Conservation (phyloP, 2,797 vertebrate genomes). For the Tolypeutes matacus region DNA sequence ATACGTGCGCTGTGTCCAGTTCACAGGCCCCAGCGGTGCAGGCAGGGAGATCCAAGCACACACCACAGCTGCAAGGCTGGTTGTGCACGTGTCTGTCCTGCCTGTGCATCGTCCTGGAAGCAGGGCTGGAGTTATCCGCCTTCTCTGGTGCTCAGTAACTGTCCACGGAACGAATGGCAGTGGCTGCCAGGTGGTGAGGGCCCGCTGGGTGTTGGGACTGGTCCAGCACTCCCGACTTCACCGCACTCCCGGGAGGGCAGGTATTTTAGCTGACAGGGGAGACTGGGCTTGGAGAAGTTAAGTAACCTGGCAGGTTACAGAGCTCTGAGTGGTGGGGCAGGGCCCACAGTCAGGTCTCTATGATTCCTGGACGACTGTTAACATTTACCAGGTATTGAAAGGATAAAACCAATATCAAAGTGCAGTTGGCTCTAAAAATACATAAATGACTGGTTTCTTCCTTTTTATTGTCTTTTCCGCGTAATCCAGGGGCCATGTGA, state of each 20-base stretch:
- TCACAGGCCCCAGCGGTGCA: background rate
- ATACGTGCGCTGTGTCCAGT: background rate
- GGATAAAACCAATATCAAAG: background rate
- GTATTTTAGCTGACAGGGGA: background rate
- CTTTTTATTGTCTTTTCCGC: background rate
- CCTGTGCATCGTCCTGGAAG: background rate
- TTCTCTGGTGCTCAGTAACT: background rate
- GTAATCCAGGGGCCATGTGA: background rate
- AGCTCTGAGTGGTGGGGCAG: background rate
- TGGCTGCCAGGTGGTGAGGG: background rate
- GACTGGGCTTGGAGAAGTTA: background rate
- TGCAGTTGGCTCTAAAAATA: background rate
- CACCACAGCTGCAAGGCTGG: background rate
- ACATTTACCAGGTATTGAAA: background rate
- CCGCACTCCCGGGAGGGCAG: background rate
- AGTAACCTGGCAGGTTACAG: background rate
- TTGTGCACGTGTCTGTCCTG: background rate
- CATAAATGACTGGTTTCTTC: background rate
- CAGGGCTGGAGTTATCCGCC: background rate
- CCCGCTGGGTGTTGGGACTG: background rate
- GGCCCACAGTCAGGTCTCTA: background rate
- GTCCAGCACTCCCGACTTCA: background rate
- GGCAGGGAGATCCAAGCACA: background rate
- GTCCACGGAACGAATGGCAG: background rate
- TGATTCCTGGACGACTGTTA: background rate